Evolutionary conservation across 1,140 invertebrate genomes (phyloP), one percentile per base, ranked within the genome.

Genomic region (Gonatopus flavifemur): DNA sequence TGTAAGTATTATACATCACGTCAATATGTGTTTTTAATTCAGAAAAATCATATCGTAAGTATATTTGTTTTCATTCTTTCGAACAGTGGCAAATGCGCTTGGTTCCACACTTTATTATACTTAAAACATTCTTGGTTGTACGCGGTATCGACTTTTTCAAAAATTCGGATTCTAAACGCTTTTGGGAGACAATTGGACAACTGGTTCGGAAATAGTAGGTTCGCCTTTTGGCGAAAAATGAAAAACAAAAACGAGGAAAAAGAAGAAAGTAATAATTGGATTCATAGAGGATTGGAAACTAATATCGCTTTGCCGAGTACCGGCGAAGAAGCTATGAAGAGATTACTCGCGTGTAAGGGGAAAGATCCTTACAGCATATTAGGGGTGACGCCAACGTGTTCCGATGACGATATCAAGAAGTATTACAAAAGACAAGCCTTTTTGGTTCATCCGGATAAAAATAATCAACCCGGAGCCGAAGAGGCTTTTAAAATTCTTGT

Each of bases 401-500:
- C 88, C 15, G 93, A 96, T 67, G 94, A 96, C 61, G 93, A 96
- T 63, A 94, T 97, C 62, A 93, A 93, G 66, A 89, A 90, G 63
- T 95, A 96, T 81, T 96, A 96, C 70, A 89, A 91, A 64, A 83
- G 88, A 57, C 94, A 96, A 77, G 93, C 93, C 3, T 88, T 96
- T 66, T 80, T 97, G 10, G 93, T 97, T 33, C 94, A 97, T 83
- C 94, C 94, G 0, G 93, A 96, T 69, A 96, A 97, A 80, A 96
- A 96, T 78, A 89, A 88, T 67, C 90, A 94, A 72, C 89, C 91
- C 8, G 93, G 94, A 38, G 93, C 94, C 7, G 94, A 96, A 71
- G 94, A 97, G 78, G 93, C 93, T 20, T 97, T 97, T 72, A 96
- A 96, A 79, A 95, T 96, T 68, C 78, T 96, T 55, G 91, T 93